Evolutionary conservation across 2,888 invertebrate genomes (phyloP).

Genomic region (Torymus auratus): DNA sequence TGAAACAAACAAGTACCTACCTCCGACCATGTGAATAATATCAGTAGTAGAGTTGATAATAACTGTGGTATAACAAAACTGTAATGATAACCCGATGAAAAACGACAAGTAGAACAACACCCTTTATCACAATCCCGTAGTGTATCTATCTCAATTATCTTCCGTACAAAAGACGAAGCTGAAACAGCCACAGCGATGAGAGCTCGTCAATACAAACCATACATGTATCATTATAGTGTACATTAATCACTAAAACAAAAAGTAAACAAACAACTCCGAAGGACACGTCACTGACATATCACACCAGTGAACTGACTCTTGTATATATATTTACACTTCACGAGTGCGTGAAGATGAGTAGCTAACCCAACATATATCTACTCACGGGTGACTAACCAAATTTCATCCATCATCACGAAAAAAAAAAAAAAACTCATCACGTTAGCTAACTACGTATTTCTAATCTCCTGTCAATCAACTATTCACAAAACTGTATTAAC

Average conservation of each 20-base stretch:
- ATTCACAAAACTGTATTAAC: slow-evolving; percentile 45
- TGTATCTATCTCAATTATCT: slow-evolving; percentile 4
- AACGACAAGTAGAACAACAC: not conserved
- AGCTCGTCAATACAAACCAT: slow-evolving; percentile 30
- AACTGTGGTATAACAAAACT: slow-evolving; percentile 13
- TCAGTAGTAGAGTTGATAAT: slow-evolving; percentile 4
- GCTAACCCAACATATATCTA: slow-evolving; percentile 39
- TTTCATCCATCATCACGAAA: slow-evolving; percentile 14
- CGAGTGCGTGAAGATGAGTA: slow-evolving; percentile 43
- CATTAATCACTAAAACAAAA: slow-evolving; percentile 38
- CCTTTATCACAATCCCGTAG: slow-evolving; percentile 28
- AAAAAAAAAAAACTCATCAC: slow-evolving; percentile 24
- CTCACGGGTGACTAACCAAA: slow-evolving; percentile 55
- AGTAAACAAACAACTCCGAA: slow-evolving; percentile 35
- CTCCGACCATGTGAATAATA: too few relatives aligned
- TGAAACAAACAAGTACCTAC: too few relatives aligned
- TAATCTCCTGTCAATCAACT: slow-evolving; percentile 37
- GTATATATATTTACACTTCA: slow-evolving; percentile 18
- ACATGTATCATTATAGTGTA: slow-evolving; percentile 34
- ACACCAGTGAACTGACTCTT: slow-evolving; percentile 56
- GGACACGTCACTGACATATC: slow-evolving; percentile 44
- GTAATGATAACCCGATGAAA: not conserved
- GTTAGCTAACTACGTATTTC: slow-evolving; percentile 50
- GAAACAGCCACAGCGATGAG: slow-evolving; percentile 23
- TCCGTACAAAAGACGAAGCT: slow-evolving; percentile 4